Base-by-base conservation (phyloP, 2,888 invertebrate species). In the Pseudococcus viburni region DNA sequence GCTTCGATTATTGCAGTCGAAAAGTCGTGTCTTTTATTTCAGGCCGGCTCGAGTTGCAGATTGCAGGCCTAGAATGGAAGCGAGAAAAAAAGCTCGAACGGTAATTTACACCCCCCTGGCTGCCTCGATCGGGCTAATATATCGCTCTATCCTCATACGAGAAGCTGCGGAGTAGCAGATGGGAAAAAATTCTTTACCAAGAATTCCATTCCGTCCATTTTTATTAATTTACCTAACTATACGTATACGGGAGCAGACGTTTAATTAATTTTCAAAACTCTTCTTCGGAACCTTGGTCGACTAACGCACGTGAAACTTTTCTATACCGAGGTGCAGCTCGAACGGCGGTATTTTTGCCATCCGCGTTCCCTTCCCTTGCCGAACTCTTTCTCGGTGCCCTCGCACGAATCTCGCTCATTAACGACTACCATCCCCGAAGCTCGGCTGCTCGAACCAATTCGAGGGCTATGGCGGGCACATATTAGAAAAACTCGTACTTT, bases 211-310 rank as follows among this genome's bases (percentile, higher is more conserved):
- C 68, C 73, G 26, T 11, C 73, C 15, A 73, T 73, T 73, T 73
- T 73, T 73, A 73, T 73, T 73, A 73, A 73, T 73, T 73, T 73
- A 73, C 73, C 73, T 33, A 33, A 33, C 33, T 33, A 73, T 12
- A 73, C 15, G 55, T 55, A 55, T 64, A 19, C 22, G 22, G 9
- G 64, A 6, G 64, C 6, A 73, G 33, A 73, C 33, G 73, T 73
- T 73, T 73, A 73, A 73, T 73, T 73, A 73, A 73, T 73, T 73
- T 73, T 19, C 33, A 73, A 73, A 73, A 73, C 73, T 73, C 22
- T 12, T 59, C 68, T 26, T 68, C 22, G 59, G 26, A 3, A 3
- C 3, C 26, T 33, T 33, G 26, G 26, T 59, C 73, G 73, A 73
- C 73, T 15, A 73, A 68, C 8, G 59, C 8, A 42, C 42, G 59